Percentiles rank a stretch among this genome's conserved stretches.
Conservation (phyloP, 2,113 vertebrate species). For the Picathartes gymnocephalus region DNA sequence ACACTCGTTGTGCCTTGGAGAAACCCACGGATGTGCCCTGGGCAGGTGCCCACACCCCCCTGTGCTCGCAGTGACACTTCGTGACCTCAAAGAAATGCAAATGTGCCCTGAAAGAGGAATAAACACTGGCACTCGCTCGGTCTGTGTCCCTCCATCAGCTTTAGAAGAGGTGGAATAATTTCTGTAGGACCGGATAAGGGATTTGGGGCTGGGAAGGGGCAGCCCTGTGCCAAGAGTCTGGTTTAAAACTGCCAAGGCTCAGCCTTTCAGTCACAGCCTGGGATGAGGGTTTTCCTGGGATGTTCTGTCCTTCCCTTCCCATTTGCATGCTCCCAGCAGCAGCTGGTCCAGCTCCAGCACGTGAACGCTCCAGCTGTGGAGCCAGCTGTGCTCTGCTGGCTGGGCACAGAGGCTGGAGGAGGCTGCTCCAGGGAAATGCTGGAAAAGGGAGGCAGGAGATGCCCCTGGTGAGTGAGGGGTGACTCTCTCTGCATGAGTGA, state of each 20-base stretch:
- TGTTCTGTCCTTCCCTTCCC: not conserved
- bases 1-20: rapidly evolving
- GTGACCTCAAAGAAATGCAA: not conserved
- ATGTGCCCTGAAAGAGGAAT: not conserved
- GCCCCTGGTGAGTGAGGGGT: not conserved
- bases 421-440: not conserved
- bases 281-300: not conserved
- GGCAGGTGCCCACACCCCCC: not conserved
- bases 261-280: not conserved
- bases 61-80: not conserved
- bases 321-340: not conserved
- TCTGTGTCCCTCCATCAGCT: not conserved
- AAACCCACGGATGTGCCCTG: not conserved
- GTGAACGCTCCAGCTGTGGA: not conserved
- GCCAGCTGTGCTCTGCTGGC: not conserved
- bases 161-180: rapidly evolving
- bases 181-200: not conserved
- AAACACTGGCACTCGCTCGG: not conserved
- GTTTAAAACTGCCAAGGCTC: not conserved
- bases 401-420: not conserved
- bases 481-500: not conserved
- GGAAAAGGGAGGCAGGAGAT: not conserved
- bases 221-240: not conserved
- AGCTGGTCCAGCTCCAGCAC: not conserved
- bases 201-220: not conserved